Evolutionary conservation across 2,113 vertebrate genomes (phyloP), one percentile per base, ranked within the genome.

Genomic region (Osmerus mordax): DNA sequence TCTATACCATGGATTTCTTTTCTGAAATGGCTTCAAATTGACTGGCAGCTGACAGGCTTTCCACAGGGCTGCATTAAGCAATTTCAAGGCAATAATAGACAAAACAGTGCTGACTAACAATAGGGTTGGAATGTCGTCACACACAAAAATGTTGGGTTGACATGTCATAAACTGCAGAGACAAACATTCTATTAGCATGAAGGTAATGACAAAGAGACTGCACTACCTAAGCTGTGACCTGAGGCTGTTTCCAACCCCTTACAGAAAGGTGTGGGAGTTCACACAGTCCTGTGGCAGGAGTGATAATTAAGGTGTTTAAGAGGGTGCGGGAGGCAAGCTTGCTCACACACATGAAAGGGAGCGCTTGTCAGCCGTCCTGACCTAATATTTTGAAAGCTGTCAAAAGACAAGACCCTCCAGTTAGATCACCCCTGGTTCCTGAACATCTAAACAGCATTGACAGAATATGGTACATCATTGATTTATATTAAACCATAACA

Each of bases 241-340:
- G 64, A 77, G 84, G 82, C 80, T 51, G 61, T 84, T 86, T 86
- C 78, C 84, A 81, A 84, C 69, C 72, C 15, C 60, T 74, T 79
- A 77, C 19, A 80, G 28, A 66, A 56, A 79, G 82, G 79, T 83
- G 84, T 83, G 83, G 51, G 73, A 65, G 65, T 85, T 80, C 78
- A 84, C 74, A 67, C 82, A 71, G 69, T 64, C 0, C 67, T 84
- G 80, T 73, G 81, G 77, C 81, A 87, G 77, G 54, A 78, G 86
- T 85, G 81, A 89, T 88, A 90, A 91, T 89, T 86, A 85, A 77
- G 78, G 86, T 87, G 86, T 87, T 89, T 87, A 87, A 83, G 82
- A 81, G 74, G 79, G 81, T 74, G 83, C 19, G 83, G 86, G 79
- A 79, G 86, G 74, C 79, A 76, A 79, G 79, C 76, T 41, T 75